These are phyloP conservation scores for Plutella xylostella DNA, from an alignment of 2,888 invertebrate genomes.

Conservation along the genomic window DNA sequence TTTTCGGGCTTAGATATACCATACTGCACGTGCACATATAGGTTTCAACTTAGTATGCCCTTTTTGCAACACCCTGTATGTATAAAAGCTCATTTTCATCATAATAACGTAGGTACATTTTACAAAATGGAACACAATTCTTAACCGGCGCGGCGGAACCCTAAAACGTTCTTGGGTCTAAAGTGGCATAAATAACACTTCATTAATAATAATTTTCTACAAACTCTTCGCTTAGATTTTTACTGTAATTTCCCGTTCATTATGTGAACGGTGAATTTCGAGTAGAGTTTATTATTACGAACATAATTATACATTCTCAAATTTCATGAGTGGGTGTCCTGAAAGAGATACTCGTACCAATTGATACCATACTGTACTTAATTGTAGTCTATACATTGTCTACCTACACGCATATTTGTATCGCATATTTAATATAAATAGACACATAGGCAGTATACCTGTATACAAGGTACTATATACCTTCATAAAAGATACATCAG, in stretches of 20 bases:
- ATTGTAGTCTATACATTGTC: too few relatives aligned
- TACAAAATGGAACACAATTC: too few relatives aligned
- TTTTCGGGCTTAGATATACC: too few relatives aligned
- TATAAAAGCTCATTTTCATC: too few relatives aligned
- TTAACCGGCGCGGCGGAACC: too few relatives aligned
- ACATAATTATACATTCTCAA: not conserved
- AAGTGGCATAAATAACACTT: too few relatives aligned
- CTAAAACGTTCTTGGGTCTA: constrained; percentile 16
- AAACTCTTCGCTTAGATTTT: constrained; percentile 16
- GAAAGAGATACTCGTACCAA: too few relatives aligned
- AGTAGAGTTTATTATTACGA: not conserved
- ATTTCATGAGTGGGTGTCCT: not conserved
- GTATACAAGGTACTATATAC: not conserved
- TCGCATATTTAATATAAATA: not conserved
- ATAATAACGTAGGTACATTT: too few relatives aligned
- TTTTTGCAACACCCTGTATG: too few relatives aligned
- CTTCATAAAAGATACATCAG: not conserved
- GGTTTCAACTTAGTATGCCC: too few relatives aligned
- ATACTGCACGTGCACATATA: too few relatives aligned
- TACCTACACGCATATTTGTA: not conserved
- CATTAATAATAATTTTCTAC: constrained; percentile 45
- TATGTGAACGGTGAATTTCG: constrained; percentile 39
- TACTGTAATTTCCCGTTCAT: constrained; percentile 33
- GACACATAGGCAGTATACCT: not conserved
- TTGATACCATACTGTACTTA: not conserved